A percentile compares a stretch with the other conserved stretches of the same genome.
phyloP scores from a whole-genome alignment of 2,797 vertebrate species.

The Trachurus trachurus region DNA sequence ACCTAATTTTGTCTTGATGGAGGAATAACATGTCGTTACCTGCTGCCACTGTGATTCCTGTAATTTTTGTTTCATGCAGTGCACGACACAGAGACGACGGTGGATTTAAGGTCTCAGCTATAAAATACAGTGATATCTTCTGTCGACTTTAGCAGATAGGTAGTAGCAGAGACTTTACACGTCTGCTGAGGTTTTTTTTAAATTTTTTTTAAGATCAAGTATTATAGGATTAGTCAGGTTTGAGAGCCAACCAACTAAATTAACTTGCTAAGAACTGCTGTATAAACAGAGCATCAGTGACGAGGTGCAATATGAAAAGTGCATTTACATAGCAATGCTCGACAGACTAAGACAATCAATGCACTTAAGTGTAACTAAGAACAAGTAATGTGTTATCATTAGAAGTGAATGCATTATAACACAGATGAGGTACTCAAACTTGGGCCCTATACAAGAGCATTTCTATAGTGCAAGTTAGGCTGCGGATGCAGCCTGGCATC shows the following conservation, averaged over 20 bases:
- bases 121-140: constrained; percentile 53
- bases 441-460: constrained; percentile 75
- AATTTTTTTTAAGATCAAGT: constrained; percentile 61
- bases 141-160: constrained; percentile 35
- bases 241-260: constrained; percentile 48
- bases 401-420: constrained; percentile 61
- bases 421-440: constrained; percentile 79
- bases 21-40: constrained; percentile 43
- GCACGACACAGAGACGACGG: constrained; percentile 48
- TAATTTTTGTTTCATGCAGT: constrained; percentile 56
- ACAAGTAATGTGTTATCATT: constrained; percentile 48
- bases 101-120: constrained; percentile 20
- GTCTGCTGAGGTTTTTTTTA: constrained; percentile 44
- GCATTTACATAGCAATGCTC: constrained; percentile 65
- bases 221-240: constrained; percentile 70
- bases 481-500: constrained; percentile 54
- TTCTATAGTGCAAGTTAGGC: constrained; percentile 82
- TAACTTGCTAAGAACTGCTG: constrained; percentile 43
- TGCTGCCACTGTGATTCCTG: constrained; percentile 36
- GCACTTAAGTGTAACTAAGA: constrained; percentile 61
- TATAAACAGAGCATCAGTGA: constrained; percentile 44
- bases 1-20: constrained; percentile 23
- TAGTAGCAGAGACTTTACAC: constrained; percentile 45
- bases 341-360: constrained; percentile 63
- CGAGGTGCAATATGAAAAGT: constrained; percentile 59